A percentile compares a stretch with the other conserved stretches of the same genome.
Conservation (phyloP, 1,140 invertebrate genomes). For the Listronotus oregonensis region DNA sequence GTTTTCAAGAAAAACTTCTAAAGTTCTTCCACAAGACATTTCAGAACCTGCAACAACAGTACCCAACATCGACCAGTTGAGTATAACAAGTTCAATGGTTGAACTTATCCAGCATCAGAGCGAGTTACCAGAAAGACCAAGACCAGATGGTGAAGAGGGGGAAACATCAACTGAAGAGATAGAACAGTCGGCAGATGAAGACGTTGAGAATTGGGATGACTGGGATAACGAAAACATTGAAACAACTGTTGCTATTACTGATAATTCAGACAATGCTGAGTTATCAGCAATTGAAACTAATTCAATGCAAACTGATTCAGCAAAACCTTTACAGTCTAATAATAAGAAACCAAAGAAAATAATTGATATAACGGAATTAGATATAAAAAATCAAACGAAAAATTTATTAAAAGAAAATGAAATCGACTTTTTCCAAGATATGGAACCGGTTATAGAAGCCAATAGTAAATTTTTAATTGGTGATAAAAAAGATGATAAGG, state of each 20-base stretch:
- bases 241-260: neutral
- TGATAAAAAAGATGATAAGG: slow-evolving; percentile 25
- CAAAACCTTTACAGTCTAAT: slow-evolving; percentile 16
- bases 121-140: slow-evolving; percentile 71
- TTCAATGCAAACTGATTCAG: neutral
- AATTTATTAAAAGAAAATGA: slow-evolving; percentile 59
- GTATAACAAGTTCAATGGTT: slow-evolving; percentile 15
- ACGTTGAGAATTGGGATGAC: slow-evolving; percentile 71
- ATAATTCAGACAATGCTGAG: neutral
- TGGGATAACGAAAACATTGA: slow-evolving; percentile 67
- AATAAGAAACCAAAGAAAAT: slow-evolving; percentile 52
- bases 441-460: slow-evolving; percentile 79
- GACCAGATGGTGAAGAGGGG: slow-evolving; percentile 81
- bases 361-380: slow-evolving; percentile 71
- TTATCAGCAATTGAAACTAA: neutral
- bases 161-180: slow-evolving; percentile 60
- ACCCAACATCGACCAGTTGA: slow-evolving; percentile 13
- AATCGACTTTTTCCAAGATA: slow-evolving; percentile 81
- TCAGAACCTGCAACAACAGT: slow-evolving; percentile 50
- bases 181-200: slow-evolving; percentile 50
- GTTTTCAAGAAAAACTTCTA: slow-evolving; percentile 35
- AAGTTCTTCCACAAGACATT: slow-evolving; percentile 50
- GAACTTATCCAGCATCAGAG: slow-evolving; percentile 29
- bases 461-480: slow-evolving; percentile 56
- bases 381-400: slow-evolving; percentile 71